Evolutionary conservation across 2,797 vertebrate genomes (phyloP), one percentile per base, ranked within the genome.

Genomic region (Pangasius djambal): DNA sequence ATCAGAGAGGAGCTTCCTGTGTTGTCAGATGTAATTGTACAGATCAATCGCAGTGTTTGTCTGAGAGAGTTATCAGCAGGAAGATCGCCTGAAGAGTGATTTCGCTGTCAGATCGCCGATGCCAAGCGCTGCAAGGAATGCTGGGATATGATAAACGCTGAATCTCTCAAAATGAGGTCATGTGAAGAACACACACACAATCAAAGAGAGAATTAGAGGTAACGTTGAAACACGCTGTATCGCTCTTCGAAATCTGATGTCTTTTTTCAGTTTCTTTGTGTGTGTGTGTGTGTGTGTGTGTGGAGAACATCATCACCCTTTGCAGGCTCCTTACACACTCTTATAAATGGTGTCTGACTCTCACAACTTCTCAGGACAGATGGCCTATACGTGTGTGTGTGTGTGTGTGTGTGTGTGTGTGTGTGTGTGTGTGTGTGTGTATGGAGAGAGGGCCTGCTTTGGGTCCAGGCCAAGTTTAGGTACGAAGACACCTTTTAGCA

Each of bases 401-500:
- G 40, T n/a, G n/a, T n/a, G 48, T 34, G 16, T 55, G 65, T 52
- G 44, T 65, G 83, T 67, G 40, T 69, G 86, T 55, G 34, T 81
- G 75, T 6, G 75, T 55, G 44, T 13, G 50, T 48, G 72, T 48
- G 22, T 48, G 40, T 48, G 72, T 48, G 74, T 50, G 72, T 72
- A 9, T 86, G 57, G 6, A 37, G 37, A 20, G 37, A 48, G 34
- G 72, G 83, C 57, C 87, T 78, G 18, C 13, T 85, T 86, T 89
- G 88, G 75, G 88, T 89, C 65, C 37, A 61, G 83, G 88, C 88
- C 88, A 89, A 89, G 34, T 70, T 61, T 89, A 55, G 88, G 74
- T 89, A 86, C 28, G 65, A 85, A 90, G 83, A 89, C 63, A 89
- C 88, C 89, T 92, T 91, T 91, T 85, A 84, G 90, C 90, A 65